phyloP scores from a whole-genome alignment of 2,113 vertebrate genomes.

The Parus major region DNA sequence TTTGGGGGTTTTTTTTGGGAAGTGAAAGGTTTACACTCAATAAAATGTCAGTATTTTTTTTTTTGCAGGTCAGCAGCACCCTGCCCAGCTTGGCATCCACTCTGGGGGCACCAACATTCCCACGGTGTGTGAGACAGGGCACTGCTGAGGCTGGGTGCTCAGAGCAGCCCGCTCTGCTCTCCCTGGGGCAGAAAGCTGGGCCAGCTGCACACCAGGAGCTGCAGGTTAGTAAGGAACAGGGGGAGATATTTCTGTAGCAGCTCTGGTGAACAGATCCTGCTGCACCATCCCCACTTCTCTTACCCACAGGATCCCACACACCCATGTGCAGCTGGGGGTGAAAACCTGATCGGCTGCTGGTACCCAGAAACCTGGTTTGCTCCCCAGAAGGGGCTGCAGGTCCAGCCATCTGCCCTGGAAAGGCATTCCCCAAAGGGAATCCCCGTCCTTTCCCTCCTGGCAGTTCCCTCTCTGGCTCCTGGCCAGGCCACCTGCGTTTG shows the following conservation, averaged over 20 bases:
- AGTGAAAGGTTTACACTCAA: not conserved
- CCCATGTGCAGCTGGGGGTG: not conserved
- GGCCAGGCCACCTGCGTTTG: conserved; percentile 43
- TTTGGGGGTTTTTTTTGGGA: not conserved
- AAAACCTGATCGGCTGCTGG: not conserved
- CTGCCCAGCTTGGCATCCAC: not conserved
- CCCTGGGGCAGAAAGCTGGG: not conserved
- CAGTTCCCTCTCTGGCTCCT: conserved; percentile 7
- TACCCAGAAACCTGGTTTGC: not conserved
- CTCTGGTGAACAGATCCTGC: not conserved
- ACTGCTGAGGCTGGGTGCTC: not conserved
- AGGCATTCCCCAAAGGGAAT: conserved; percentile 15
- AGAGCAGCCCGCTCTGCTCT: not conserved
- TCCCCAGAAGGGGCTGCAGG: not conserved
- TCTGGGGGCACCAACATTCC: not conserved
- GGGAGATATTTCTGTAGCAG: not conserved
- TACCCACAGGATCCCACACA: not conserved
- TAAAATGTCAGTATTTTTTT: not conserved
- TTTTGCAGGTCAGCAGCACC: not conserved
- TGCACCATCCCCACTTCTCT: not conserved
- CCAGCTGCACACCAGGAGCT: not conserved
- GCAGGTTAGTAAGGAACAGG: not conserved
- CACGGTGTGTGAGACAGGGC: not conserved
- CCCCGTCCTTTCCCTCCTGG: not conserved
- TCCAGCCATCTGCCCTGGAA: not conserved